Evolutionary conservation across 2,113 vertebrate species (phyloP), one percentile per base, ranked within the genome.

Genomic region (Raphicerus campestris): DNA sequence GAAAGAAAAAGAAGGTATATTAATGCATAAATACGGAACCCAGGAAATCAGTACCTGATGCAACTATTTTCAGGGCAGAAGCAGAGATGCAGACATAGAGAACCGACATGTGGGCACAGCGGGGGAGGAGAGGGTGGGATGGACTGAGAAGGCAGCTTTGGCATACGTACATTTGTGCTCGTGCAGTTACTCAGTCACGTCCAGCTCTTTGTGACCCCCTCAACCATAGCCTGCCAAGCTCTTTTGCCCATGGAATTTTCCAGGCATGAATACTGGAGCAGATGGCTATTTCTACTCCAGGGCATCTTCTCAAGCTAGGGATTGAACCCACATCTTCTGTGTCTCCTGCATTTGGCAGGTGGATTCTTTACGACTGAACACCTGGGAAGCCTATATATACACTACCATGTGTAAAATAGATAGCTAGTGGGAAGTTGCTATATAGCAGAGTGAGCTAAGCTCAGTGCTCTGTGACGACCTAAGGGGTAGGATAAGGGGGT

Each of bases 151-250:
- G 20, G 35, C 22, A 39, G 70, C 70, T 20, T 22, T 42, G 70
- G 39, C 35, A 39, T 42, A 24, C 20, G 0, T 24, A 42, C 20
- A 26, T 14, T 26, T 14, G 22, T 26, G 35, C 39, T 26, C 11
- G 0, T 42, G 70, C 70, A 26, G 22, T 7, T 22, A 24, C 6
- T 42, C 35, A 14, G 70, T 75, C 35, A 24, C 2, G 10, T 3
- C 35, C 35, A 75, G 2, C 35, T 75, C 70, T 75, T 42, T 75
- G 70, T 75, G 35, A 26, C 35, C 35, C 35, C 35, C 35, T 75
- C 20, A 42, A 26, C 70, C 35, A 42, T 14, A 7, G 35, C 11
- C 35, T 75, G 22, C 35, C 70, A 42, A 75, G 70, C 10, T 75
- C 70, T 26, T 75, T 42, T 26, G 20, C 11, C 35, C 70, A 73